Evolutionary conservation across 2,113 vertebrate genomes (phyloP).

Genomic region (Kobus ellipsiprymnus): DNA sequence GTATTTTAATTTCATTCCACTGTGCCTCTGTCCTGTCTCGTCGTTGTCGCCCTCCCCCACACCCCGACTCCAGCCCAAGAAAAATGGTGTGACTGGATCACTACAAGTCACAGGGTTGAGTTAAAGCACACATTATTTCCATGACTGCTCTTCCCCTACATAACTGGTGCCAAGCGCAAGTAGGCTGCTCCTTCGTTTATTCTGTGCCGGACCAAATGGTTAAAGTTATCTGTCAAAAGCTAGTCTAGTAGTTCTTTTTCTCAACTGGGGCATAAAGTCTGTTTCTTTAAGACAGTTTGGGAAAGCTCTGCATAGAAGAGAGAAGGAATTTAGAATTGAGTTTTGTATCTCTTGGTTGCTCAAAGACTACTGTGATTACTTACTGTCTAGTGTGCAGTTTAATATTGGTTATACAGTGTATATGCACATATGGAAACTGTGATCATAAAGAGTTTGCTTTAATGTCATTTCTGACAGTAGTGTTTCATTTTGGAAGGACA

Average conservation of each 20-base stretch:
- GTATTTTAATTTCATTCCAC: slow-evolving; percentile 56
- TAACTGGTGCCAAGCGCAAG: background rate
- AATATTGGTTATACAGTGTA: slow-evolving; percentile 19
- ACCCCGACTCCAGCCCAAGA: background rate
- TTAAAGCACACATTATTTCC: slow-evolving; percentile 17
- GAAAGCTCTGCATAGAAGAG: slow-evolving; percentile 24
- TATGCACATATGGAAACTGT: slow-evolving; percentile 24
- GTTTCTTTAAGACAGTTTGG: slow-evolving; percentile 37
- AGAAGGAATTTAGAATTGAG: slow-evolving; percentile 28
- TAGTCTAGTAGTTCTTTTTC: slow-evolving; percentile 31
- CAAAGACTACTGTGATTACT: slow-evolving; percentile 9
- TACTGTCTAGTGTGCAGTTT: slow-evolving; percentile 3
- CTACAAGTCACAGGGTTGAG: slow-evolving; percentile 28
- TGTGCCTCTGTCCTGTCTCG: background rate
- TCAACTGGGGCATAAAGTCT: slow-evolving; percentile 2
- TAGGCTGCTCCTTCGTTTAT: background rate
- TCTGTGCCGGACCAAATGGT: background rate
- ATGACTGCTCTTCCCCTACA: background rate
- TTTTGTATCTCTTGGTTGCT: slow-evolving; percentile 40
- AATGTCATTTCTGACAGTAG: slow-evolving; percentile 41
- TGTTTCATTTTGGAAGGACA: slow-evolving; percentile 45
- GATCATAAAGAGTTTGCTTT: slow-evolving; percentile 37
- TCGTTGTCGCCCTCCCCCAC: background rate
- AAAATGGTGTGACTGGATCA: slow-evolving; percentile 21
- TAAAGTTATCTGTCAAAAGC: slow-evolving; percentile 28